A percentile compares a stretch with the other conserved stretches of the same genome.
These are phyloP conservation scores for Pomatostomus ruficeps DNA, from an alignment of 2,113 vertebrate species.

Conservation along the genomic window DNA sequence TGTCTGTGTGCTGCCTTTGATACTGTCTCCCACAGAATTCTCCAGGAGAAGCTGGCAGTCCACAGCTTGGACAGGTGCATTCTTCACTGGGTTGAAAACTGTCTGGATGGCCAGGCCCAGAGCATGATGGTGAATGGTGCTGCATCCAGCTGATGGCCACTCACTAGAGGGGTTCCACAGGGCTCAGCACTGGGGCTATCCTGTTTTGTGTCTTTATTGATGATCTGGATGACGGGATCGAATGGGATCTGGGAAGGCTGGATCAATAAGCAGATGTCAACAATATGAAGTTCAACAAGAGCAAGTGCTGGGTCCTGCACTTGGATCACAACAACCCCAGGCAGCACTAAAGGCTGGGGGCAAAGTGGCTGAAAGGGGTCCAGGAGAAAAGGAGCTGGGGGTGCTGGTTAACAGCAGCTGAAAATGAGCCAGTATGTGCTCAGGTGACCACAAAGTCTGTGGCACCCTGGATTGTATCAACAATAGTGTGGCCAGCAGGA, in stretches of 20 bases:
- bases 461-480: too few species aligned
- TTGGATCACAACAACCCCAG: not conserved
- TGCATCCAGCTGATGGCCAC: not conserved
- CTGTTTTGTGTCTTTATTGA: not conserved
- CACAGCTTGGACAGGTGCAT: not conserved
- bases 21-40: not conserved
- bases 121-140: not conserved
- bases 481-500: not conserved
- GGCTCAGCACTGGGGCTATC: not conserved
- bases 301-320: not conserved
- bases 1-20: not conserved
- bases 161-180: too few species aligned
- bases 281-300: not conserved
- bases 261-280: not conserved
- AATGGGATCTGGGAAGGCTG: not conserved
- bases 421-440: not conserved
- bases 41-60: not conserved
- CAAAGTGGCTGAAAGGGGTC: not conserved
- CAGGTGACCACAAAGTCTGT: not conserved
- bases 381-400: not conserved
- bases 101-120: rapidly evolving
- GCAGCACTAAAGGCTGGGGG: not conserved
- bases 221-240: not conserved
- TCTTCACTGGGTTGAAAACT: not conserved
- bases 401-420: not conserved